Conservation (phyloP, 2,888 invertebrate genomes). For the Leucophora obtusa region DNA sequence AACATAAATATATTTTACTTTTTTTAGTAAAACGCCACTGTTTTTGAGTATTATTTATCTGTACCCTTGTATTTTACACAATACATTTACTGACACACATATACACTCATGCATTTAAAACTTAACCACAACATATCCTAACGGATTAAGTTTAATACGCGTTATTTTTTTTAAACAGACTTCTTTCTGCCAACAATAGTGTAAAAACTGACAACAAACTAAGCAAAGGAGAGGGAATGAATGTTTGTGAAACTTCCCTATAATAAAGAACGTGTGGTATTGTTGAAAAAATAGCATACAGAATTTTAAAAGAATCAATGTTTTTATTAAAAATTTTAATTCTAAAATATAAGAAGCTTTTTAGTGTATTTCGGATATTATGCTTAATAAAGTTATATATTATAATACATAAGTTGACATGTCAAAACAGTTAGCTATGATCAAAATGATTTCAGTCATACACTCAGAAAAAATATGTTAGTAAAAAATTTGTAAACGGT, state of each 20-base stretch:
- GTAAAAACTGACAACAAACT: conserved; percentile 21
- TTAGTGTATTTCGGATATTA: too few species aligned
- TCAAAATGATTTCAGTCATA: too few species aligned
- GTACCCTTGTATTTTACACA: background rate
- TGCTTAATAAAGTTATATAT: too few species aligned
- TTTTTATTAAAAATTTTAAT: too few species aligned
- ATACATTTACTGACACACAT: background rate
- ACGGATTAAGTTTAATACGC: conserved; percentile 66
- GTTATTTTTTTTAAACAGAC: conserved; percentile 42
- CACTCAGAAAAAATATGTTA: too few species aligned
- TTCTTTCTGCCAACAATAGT: conserved; percentile 29
- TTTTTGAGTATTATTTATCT: background rate
- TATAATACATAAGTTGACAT: too few species aligned
- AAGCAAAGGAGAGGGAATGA: background rate
- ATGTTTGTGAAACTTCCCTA: background rate
- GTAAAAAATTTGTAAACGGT: too few species aligned
- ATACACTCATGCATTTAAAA: conserved; percentile 36
- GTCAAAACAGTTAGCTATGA: too few species aligned
- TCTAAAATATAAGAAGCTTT: too few species aligned
- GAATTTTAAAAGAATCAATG: background rate
- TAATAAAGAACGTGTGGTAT: conserved; percentile 10
- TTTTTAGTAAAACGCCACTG: background rate
- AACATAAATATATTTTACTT: background rate
- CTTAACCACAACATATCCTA: conserved; percentile 65
- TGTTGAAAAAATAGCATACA: background rate